Base-by-base conservation (phyloP, 2,888 invertebrate genomes). In the Flabesymbios commensalis region DNA sequence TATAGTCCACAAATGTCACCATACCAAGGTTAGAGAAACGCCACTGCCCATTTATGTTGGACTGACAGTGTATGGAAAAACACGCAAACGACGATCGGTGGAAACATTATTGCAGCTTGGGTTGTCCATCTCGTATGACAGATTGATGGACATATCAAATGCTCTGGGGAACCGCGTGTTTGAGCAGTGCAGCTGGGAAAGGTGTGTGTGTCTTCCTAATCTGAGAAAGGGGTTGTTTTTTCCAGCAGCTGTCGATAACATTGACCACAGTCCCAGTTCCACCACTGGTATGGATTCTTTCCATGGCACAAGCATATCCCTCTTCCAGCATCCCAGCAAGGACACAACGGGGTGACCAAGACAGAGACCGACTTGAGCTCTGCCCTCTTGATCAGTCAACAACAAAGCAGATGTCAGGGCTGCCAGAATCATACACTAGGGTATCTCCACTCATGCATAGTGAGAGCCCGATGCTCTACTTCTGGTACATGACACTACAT, bases 61-160 rank as follows among this genome's bases (percentile, higher is more conserved):
- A n/a, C n/a, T n/a, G n/a, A n/a, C n/a, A n/a, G n/a, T n/a, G n/a
- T n/a, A n/a, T n/a, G n/a, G n/a, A n/a, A n/a, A n/a, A n/a, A n/a
- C n/a, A n/a, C n/a, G n/a, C n/a, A n/a, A n/a, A n/a, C n/a, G n/a
- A n/a, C n/a, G n/a, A n/a, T n/a, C n/a, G n/a, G n/a, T n/a, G 4
- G 63, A 64, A 2, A 59, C 31, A 53, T 43, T 64, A 22, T 41
- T 55, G 51, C 63, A 67, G 22, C 58, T 63, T 51, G 71, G 69
- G 10, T 19, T 72, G 0, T 58, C 62, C 31, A 62, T 72, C 55
- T 68, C 66, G 17, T 71, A 70, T 59, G 64, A 70, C 26, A 57
- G 71, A 32, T 67, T 72, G 2, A 48, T 71, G 19, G 63, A 64
- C 33, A 63, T 73, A 22, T 65, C 68, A n/a, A n/a, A n/a, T n/a